These are phyloP conservation scores for Apotomis turbidana DNA, from an alignment of 2,888 invertebrate genomes.

Conservation along the genomic window DNA sequence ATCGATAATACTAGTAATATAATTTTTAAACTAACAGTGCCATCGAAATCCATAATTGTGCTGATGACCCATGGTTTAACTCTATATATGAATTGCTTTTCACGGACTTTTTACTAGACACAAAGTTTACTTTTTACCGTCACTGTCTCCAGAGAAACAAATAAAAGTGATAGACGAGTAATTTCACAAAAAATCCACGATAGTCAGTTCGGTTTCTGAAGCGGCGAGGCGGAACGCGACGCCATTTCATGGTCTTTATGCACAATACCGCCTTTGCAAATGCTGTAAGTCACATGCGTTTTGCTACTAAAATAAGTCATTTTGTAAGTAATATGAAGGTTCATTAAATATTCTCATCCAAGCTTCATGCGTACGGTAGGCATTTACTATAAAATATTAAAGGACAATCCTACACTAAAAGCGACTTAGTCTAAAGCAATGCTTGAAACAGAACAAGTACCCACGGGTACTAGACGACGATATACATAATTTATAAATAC, in stretches of 20 bases:
- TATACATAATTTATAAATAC: too few species aligned
- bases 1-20: too few species aligned
- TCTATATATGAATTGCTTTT: slow-evolving; percentile 7
- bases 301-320: slow-evolving; percentile 1
- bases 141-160: slow-evolving; percentile 32
- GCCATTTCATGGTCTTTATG: slow-evolving; percentile 60
- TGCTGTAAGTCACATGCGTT: not conserved
- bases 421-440: too few species aligned
- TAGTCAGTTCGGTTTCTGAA: slow-evolving; percentile 57
- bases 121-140: slow-evolving; percentile 16
- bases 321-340: not conserved
- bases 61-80: slow-evolving; percentile 3
- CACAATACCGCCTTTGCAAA: slow-evolving; percentile 62
- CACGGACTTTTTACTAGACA: slow-evolving; percentile 10
- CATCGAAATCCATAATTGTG: not conserved
- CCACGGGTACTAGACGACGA: too few species aligned
- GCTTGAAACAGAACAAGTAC: too few species aligned
- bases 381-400: too few species aligned
- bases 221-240: slow-evolving; percentile 63
- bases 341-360: not conserved
- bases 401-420: too few species aligned
- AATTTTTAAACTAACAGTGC: too few species aligned
- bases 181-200: slow-evolving; percentile 58
- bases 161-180: slow-evolving; percentile 46
- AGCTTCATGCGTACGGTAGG: too few species aligned